Conservation (phyloP, 2,113 vertebrate species). For the Xenopus laevis region DNA sequence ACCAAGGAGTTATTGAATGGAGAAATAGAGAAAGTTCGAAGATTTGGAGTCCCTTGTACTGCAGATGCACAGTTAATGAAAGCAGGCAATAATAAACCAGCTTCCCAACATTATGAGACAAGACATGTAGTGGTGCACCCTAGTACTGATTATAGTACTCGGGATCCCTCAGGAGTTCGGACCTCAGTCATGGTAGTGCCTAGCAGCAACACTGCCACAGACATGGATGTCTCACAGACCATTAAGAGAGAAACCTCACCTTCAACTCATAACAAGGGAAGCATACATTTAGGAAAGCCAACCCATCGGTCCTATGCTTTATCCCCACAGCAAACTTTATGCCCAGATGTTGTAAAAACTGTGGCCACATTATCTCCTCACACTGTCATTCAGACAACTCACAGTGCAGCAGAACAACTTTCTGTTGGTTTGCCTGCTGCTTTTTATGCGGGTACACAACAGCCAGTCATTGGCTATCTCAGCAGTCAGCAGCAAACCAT, state of each 20-base stretch:
- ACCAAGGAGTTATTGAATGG: constrained; percentile 87
- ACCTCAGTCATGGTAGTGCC: constrained; percentile 88
- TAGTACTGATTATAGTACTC: constrained; percentile 74
- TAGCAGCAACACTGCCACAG: constrained; percentile 74
- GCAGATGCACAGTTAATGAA: constrained; percentile 68
- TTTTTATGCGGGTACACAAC: constrained; percentile 83
- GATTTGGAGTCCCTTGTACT: constrained; percentile 61
- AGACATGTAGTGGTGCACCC: constrained; percentile 79
- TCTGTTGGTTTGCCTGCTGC: constrained; percentile 80
- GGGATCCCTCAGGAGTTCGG: constrained; percentile 77
- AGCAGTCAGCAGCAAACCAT: constrained; percentile 78
- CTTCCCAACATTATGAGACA: constrained; percentile 81
- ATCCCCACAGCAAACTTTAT: constrained; percentile 74
- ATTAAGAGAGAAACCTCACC: constrained; percentile 69
- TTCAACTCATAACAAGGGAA: constrained; percentile 75
- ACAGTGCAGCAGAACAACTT: constrained; percentile 80
- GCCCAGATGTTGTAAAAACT: constrained; percentile 76
- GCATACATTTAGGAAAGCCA: constrained; percentile 79
- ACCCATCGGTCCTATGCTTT: constrained; percentile 73
- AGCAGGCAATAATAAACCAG: constrained; percentile 69
- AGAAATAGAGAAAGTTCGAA: constrained; percentile 81
- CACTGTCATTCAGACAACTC: constrained; percentile 91
- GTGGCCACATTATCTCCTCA: constrained; percentile 78
- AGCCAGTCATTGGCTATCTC: constrained; percentile 87
- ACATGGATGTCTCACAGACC: constrained; percentile 69